Percentiles rank a stretch among this genome's conserved stretches.
Conservation (phyloP, 2,797 vertebrate genomes). For the Sebastes steindachneri region DNA sequence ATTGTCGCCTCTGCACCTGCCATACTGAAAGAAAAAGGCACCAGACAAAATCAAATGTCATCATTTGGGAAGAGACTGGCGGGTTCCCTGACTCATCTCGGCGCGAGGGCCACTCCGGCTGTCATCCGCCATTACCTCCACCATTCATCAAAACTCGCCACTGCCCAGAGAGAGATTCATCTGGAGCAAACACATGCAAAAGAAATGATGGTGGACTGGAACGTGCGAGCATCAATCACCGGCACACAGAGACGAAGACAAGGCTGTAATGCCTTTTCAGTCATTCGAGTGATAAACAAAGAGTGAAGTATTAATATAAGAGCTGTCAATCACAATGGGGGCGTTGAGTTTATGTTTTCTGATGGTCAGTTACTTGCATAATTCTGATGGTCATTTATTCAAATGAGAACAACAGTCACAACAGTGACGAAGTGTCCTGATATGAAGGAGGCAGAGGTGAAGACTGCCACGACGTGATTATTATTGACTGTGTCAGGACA, state of each 20-base stretch:
- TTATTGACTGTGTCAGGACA: not conserved
- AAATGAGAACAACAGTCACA: not conserved
- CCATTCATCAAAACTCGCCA: constrained; percentile 75
- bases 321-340: not conserved
- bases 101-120: constrained; percentile 58
- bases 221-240: constrained; percentile 36
- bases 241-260: not conserved
- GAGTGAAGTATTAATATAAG: not conserved
- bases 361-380: not conserved
- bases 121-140: constrained; percentile 59
- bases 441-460: not conserved
- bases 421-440: not conserved
- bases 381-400: not conserved
- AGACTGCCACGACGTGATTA: not conserved
- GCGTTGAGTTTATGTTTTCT: not conserved
- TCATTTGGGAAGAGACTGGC: constrained; percentile 67
- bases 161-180: constrained; percentile 59
- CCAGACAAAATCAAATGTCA: constrained; percentile 76
- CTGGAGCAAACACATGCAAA: constrained; percentile 54
- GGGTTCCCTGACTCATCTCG: constrained; percentile 44
- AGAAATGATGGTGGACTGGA: constrained; percentile 37
- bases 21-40: constrained; percentile 45
- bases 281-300: constrained; percentile 18
- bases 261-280: not conserved
- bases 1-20: constrained; percentile 66